A percentile compares a stretch with the other conserved stretches of the same genome.
Conservation (phyloP, 1,140 invertebrate genomes). For the Babylonia areolata region DNA sequence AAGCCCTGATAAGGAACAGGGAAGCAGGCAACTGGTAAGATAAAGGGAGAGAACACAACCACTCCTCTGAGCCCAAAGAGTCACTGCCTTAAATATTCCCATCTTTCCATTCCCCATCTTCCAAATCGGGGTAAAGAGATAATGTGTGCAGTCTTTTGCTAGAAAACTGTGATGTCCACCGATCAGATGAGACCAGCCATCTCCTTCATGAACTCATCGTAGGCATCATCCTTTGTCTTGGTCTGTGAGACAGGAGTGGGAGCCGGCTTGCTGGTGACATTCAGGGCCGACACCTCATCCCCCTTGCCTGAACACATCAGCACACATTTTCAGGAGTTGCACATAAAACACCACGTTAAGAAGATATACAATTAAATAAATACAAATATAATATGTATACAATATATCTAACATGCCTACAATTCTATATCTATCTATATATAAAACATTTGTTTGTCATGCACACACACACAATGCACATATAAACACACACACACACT, state of each 20-base stretch:
- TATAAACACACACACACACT: too few species aligned
- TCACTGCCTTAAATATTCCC: background rate
- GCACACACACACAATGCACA: too few species aligned
- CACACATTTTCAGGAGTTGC: background rate
- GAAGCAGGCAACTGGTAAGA: too few species aligned
- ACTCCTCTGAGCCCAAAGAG: background rate
- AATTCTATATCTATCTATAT: too few species aligned
- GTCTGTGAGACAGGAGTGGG: conserved; percentile 69
- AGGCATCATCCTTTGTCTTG: conserved; percentile 96
- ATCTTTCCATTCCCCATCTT: background rate
- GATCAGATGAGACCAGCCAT: conserved; percentile 93
- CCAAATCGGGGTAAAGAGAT: background rate
- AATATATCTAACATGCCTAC: too few species aligned
- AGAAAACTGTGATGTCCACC: background rate
- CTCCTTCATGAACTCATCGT: conserved; percentile 98
- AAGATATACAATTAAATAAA: too few species aligned
- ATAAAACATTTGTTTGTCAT: too few species aligned
- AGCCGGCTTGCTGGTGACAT: conserved; percentile 56
- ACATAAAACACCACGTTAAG: too few species aligned
- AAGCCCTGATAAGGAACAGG: too few species aligned
- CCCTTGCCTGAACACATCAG: conserved; percentile 61
- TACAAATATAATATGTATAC: too few species aligned
- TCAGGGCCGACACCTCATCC: conserved; percentile 60
- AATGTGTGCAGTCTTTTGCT: background rate
- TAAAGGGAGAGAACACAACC: background rate